Percentiles rank a stretch among this genome's conserved stretches.
Evolutionary conservation across 37 sponge, comb jelly and placozoan species (phyloP).

Genomic region (Theonella swinhoei): DNA sequence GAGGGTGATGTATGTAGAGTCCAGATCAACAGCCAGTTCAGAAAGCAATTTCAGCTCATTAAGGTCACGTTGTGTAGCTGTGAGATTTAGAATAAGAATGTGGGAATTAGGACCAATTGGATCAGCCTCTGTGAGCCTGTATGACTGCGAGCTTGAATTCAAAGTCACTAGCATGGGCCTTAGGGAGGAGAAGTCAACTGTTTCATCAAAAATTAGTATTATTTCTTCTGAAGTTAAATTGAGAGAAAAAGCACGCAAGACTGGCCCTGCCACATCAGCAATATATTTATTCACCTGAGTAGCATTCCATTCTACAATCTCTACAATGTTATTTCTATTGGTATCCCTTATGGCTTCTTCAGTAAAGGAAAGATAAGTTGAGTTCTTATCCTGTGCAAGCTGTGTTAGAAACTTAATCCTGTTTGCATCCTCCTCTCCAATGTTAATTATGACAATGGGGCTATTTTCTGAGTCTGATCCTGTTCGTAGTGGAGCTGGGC

Average conservation of each 20-base stretch:
- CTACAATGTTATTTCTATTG: slow-evolving; percentile 63
- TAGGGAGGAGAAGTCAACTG: slow-evolving; percentile 65
- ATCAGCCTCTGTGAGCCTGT: slow-evolving; percentile 11
- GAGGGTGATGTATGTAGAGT: slow-evolving; percentile 63
- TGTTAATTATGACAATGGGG: slow-evolving; percentile 44
- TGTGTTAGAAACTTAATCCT: slow-evolving; percentile 69
- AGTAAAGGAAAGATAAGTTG: slow-evolving; percentile 63
- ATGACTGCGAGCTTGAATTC: background rate
- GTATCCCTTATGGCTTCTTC: slow-evolving; percentile 62
- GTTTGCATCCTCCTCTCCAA: slow-evolving; percentile 82
- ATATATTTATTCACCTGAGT: slow-evolving; percentile 40
- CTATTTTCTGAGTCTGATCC: slow-evolving; percentile 56
- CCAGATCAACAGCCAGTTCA: slow-evolving; percentile 56
- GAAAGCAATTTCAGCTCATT: slow-evolving; percentile 70
- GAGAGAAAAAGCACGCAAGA: slow-evolving; percentile 66
- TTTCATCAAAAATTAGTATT: slow-evolving; percentile 88
- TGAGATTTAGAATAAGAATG: slow-evolving; percentile 69
- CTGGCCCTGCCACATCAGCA: slow-evolving; percentile 62
- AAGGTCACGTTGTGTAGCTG: slow-evolving; percentile 72
- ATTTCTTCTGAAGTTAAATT: slow-evolving; percentile 76
- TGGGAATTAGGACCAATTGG: slow-evolving; percentile 76
- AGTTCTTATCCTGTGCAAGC: slow-evolving; percentile 41
- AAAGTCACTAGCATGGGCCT: slow-evolving; percentile 36
- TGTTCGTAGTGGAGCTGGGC: slow-evolving; percentile 44
- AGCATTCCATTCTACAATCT: slow-evolving; percentile 49